phyloP scores from a whole-genome alignment of 2,113 vertebrate genomes.

The Ctenomys sociabilis region DNA sequence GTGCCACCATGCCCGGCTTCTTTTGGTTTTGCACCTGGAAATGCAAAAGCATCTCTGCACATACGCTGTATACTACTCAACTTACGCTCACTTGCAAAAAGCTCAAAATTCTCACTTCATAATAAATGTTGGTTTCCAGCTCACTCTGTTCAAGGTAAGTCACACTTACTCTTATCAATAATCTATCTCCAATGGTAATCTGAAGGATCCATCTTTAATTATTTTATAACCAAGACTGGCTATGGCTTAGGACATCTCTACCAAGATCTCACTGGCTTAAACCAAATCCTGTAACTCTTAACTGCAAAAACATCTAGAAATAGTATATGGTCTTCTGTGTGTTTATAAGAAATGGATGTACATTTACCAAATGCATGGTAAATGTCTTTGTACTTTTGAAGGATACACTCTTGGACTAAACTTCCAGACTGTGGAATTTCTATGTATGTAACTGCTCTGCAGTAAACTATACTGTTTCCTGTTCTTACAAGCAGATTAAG shows the following conservation, averaged over 20 bases:
- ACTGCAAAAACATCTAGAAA: background rate
- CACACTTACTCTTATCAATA: background rate
- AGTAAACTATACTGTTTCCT: background rate
- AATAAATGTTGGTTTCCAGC: background rate
- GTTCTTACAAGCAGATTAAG: background rate
- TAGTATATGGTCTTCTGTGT: background rate
- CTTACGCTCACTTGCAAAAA: background rate
- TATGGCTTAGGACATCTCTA: background rate
- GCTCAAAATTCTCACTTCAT: background rate
- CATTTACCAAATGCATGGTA: background rate
- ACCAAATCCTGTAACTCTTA: background rate
- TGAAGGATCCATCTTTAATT: background rate
- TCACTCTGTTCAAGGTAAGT: background rate
- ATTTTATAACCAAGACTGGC: background rate
- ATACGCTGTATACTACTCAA: background rate
- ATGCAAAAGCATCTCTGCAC: background rate
- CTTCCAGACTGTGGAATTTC: background rate
- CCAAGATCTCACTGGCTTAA: background rate
- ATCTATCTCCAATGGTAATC: background rate
- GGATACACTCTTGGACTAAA: background rate
- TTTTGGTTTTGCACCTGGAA: background rate
- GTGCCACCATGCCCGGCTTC: too few relatives aligned
- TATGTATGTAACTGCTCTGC: background rate
- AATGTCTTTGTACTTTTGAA: constrained; percentile 22
- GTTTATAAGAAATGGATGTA: background rate